phyloP scores from a whole-genome alignment of 2,888 invertebrate genomes.

The Suillia variegata region DNA sequence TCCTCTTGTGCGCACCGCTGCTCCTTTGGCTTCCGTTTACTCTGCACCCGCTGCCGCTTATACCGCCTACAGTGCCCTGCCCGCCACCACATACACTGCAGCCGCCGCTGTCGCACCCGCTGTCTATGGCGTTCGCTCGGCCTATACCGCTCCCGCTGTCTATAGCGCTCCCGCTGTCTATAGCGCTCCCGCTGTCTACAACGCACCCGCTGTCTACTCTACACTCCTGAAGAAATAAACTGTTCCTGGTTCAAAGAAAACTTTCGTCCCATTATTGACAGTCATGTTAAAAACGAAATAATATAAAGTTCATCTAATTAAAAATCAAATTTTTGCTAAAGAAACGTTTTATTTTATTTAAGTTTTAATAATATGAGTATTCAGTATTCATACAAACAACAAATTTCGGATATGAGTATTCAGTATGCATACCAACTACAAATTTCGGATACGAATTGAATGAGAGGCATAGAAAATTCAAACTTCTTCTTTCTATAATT shows the following conservation, averaged over 20 bases:
- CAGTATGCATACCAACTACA: no score
- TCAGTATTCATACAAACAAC: no score
- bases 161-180: background rate
- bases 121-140: background rate
- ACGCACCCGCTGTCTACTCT: background rate
- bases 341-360: no score
- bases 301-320: no score
- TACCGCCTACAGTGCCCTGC: background rate
- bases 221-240: background rate
- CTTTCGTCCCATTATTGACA: no score
- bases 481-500: no score
- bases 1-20: conserved; percentile 30
- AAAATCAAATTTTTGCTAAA: no score
- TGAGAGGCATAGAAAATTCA: no score
- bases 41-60: background rate
- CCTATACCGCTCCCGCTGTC: background rate
- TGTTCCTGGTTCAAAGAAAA: conserved; percentile 5
- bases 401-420: no score
- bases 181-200: background rate
- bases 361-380: no score
- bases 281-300: no score
- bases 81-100: background rate
- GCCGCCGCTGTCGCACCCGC: background rate
- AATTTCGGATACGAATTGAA: no score
- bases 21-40: conserved; percentile 25